phyloP scores from a whole-genome alignment of 2,113 vertebrate species.

The Pleuronectes platessa region DNA sequence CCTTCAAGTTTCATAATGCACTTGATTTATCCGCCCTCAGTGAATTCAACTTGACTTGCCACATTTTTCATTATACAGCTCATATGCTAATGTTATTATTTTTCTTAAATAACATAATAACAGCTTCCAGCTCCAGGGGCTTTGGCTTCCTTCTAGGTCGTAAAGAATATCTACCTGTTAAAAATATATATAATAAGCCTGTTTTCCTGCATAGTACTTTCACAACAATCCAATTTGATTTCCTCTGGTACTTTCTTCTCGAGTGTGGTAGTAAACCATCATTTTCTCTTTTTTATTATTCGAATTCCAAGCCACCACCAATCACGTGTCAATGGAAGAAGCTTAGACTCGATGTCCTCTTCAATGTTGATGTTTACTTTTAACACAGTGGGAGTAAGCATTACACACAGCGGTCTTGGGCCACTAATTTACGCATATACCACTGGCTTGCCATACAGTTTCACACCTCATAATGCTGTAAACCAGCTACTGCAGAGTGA shows the following conservation, averaged over 20 bases:
- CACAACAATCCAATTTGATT: conserved; percentile 7
- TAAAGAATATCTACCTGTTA: neutral
- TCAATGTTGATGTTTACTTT: conserved; percentile 17
- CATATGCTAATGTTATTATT: neutral
- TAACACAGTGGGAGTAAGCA: neutral
- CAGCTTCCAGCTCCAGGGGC: neutral
- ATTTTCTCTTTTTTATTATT: neutral
- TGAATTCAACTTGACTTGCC: neutral
- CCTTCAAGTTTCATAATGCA: neutral
- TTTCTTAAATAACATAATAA: neutral
- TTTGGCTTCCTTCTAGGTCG: conserved; percentile 6
- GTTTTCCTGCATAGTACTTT: conserved; percentile 1
- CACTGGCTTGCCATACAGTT: conserved; percentile 47
- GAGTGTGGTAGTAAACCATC: neutral
- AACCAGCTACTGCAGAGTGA: conserved; percentile 55
- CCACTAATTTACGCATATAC: conserved; percentile 24
- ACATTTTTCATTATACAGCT: neutral
- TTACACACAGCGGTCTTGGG: conserved; percentile 8
- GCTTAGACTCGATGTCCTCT: neutral
- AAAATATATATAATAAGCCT: conserved; percentile 10
- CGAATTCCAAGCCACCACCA: conserved; percentile 1
- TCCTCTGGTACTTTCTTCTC: neutral
- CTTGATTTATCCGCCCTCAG: neutral
- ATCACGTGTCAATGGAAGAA: neutral
- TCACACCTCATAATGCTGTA: conserved; percentile 47